A percentile compares a stretch with the other conserved stretches of the same genome.
These are phyloP conservation scores for Brachyrhaphis roseni DNA, from an alignment of 2,797 vertebrate genomes.

Conservation along the genomic window DNA sequence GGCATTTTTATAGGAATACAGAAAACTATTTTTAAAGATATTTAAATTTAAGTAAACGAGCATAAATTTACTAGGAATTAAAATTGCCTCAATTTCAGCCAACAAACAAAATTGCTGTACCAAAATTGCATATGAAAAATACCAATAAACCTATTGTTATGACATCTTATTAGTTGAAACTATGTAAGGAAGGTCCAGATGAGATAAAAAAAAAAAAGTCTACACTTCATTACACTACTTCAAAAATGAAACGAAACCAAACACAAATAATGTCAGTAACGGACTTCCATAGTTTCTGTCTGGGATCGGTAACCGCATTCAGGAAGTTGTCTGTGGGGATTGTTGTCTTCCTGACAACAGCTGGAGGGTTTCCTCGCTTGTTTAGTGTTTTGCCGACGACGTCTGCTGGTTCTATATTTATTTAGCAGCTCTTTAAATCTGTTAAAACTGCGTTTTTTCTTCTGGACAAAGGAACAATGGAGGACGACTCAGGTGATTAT, in stretches of 20 bases:
- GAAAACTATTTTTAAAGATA: neutral
- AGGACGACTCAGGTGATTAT: slow-evolving; percentile 69
- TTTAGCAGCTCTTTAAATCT: fast-evolving
- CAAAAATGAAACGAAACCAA: neutral
- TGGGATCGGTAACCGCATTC: slow-evolving; percentile 30
- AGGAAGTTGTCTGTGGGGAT: slow-evolving; percentile 59
- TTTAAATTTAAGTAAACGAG: neutral
- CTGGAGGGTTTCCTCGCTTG: slow-evolving; percentile 13
- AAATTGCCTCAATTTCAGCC: neutral
- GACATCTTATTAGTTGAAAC: neutral
- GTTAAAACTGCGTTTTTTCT: neutral
- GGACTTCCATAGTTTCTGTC: neutral
- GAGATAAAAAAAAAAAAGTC: neutral
- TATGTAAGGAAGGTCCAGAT: neutral
- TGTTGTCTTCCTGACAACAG: slow-evolving; percentile 18
- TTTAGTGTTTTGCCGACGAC: slow-evolving; percentile 9
- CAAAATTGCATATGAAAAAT: neutral
- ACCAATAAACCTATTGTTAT: neutral
- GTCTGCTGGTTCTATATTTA: neutral
- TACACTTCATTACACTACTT: neutral
- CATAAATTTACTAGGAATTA: neutral
- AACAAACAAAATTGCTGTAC: neutral
- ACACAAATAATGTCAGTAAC: neutral
- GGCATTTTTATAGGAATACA: neutral
- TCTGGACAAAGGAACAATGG: slow-evolving; percentile 46